phyloP scores from a whole-genome alignment of 2,113 vertebrate genomes.

The Mastomys coucha region DNA sequence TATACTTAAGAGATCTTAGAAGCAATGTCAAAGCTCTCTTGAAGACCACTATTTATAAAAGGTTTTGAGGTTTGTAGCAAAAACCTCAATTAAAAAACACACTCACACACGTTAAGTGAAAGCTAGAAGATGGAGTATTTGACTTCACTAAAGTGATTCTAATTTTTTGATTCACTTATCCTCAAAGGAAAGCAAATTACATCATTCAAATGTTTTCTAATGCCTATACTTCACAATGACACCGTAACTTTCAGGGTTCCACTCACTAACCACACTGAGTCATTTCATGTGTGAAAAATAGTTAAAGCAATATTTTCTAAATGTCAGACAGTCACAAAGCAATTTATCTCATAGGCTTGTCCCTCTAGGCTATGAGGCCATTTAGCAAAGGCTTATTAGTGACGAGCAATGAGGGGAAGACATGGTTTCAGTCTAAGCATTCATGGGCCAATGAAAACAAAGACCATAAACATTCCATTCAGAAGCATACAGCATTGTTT shows the following conservation, averaged over 20 bases:
- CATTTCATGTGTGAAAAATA: constrained; percentile 67
- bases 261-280: constrained; percentile 30
- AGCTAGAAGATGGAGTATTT: constrained; percentile 37
- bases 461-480: constrained; percentile 52
- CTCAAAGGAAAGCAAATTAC: constrained; percentile 48
- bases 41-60: constrained; percentile 14
- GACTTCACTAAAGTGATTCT: constrained; percentile 38
- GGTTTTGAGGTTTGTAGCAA: constrained; percentile 26
- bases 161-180: constrained; percentile 40
- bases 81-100: constrained; percentile 18
- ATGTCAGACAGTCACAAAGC: constrained; percentile 37
- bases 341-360: constrained; percentile 34
- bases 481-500: constrained; percentile 36
- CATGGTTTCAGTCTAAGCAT: constrained; percentile 43
- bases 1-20: background rate
- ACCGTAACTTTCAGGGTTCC: constrained; percentile 30
- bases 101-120: constrained; percentile 11
- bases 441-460: constrained; percentile 59
- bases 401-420: constrained; percentile 18
- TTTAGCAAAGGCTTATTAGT: constrained; percentile 50
- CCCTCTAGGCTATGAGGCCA: constrained; percentile 57
- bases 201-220: background rate
- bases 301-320: constrained; percentile 59
- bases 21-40: background rate
- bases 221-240: constrained; percentile 52